Base-by-base conservation (phyloP, 2,797 vertebrate genomes). In the Semaprochilodus insignis region DNA sequence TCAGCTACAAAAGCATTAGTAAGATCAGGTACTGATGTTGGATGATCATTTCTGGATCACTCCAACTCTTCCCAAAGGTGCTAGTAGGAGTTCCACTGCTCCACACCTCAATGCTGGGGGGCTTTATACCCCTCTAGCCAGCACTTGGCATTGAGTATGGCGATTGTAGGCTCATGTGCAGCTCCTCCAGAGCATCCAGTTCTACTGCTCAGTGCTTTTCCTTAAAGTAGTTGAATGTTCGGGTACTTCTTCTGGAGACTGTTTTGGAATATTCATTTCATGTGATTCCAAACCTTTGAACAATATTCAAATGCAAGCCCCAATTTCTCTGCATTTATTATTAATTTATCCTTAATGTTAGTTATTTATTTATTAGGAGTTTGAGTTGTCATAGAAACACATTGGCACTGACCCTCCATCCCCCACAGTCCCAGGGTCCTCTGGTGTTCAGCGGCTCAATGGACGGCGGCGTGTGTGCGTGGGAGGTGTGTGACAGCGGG, bases 401-500 rank as follows among this genome's bases (percentile, higher is more conserved):
- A 60, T 21, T 74, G 60, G 27, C 67, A 77, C 51, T 85, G 66
- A 78, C 78, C 48, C 51, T 80, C 25, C 7, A 21, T 82, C 79
- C 86, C 87, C 89, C 77, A 3, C 88, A 96, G 95, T 90, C 93
- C 85, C 95, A 96, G 88, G 95, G 95, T 92, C 95, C 95, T 59
- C 90, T 95, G 91, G 91, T 96, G 90, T 96, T 96, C 89, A 94
- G 93, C 7, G 92, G 94, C 82, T 95, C 96, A 0, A 89, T 89
- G 0, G 94, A 95, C 14, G 96, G 95, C 34, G 91, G 90, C 19
- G 90, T 96, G 87, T 95, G 93, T 63, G 93, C 96, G 90, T 96
- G 96, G 96, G 94, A 94, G 90, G 91, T 93, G 83, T 86, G 76
- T 11, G 87, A 91, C 72, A 84, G 79, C 10, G 83, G 89, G 65